Evolutionary conservation across 2,888 invertebrate species (phyloP), one percentile per base, ranked within the genome.

Genomic region (Sphecodes monilicornis): DNA sequence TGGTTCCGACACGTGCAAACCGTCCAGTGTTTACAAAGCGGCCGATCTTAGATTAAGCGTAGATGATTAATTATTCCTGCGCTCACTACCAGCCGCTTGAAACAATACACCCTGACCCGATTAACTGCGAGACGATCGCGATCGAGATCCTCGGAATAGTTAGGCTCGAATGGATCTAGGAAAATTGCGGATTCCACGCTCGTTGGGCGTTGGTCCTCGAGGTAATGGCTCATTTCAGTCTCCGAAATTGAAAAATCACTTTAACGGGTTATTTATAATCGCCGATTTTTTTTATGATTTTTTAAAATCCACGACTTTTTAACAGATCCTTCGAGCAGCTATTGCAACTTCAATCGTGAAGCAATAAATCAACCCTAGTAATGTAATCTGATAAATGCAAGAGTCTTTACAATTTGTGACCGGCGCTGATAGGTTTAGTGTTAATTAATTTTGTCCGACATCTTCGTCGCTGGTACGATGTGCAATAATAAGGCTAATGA

Each of bases 1-100:
- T 81, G 77, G 75, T 82, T 60, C 39, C 78, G 50, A 69, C 87
- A 39, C 77, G 76, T 71, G 76, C 76, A 87, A 80, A 73, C 57
- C 74, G 71, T 60, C 78, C 78, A 39, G 77, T 86, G 89, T 89
- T 89, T 89, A 88, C 89, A 86, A 84, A 88, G 83, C 71, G 88
- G 77, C 46, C 75, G 89, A 89, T 89, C 80, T 78, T 82, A 89
- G 88, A 89, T 89, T 88, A 89, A 68, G 74, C 80, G 76, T 50
- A 36, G 70, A 72, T 86, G 85, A 90, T 90, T 90, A 90, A 90
- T 90, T 89, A 85, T 87, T 85, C 80, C 39, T 76, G 68, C 78
- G 82, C 74, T 85, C 54, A 82, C 70, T 22, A 68, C 82, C 74
- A 66, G 72, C 50, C 80, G 78, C 77, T 72, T 64, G 46, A 76